Percentiles rank a stretch among this genome's conserved stretches.
Evolutionary conservation across 2,888 invertebrate species (phyloP).

Genomic region (Plutella xylostella): DNA sequence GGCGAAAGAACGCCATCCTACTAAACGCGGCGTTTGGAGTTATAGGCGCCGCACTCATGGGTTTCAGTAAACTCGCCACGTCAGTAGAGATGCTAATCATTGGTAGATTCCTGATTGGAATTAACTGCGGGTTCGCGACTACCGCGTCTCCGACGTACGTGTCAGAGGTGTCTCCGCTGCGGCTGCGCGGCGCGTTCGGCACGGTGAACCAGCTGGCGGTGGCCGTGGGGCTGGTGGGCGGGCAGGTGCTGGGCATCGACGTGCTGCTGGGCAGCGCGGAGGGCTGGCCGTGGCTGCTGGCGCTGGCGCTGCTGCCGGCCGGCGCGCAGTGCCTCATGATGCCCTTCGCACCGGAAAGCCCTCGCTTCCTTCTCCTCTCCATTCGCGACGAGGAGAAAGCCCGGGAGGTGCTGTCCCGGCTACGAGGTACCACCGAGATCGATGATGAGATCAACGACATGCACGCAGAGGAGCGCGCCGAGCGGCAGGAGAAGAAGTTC

Average conservation of each 20-base stretch:
- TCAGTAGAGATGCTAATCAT: conserved; percentile 79
- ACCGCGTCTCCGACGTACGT: conserved; percentile 64
- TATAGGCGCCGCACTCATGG: conserved; percentile 75
- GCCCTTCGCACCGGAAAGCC: conserved; percentile 55
- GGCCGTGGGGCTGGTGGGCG: conserved; percentile 50
- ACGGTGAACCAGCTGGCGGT: conserved; percentile 64
- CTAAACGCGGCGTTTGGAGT: conserved; percentile 75
- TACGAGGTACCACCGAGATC: conserved; percentile 48
- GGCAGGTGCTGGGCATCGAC: conserved; percentile 59
- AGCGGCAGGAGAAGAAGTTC: conserved; percentile 50
- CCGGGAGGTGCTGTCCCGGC: conserved; percentile 37
- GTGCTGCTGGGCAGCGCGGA: conserved; percentile 51
- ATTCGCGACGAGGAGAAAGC: conserved; percentile 50
- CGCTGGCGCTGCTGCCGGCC: conserved; percentile 50
- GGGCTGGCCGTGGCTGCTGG: conserved; percentile 62
- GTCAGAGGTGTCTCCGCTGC: conserved; percentile 56
- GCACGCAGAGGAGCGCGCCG: conserved; percentile 56
- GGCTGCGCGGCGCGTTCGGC: conserved; percentile 56
- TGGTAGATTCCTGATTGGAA: conserved; percentile 79
- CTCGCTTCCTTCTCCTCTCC: conserved; percentile 50
- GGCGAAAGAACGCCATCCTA: conserved; percentile 75
- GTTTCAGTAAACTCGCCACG: conserved; percentile 70
- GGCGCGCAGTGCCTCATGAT: conserved; percentile 50
- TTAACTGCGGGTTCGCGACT: conserved; percentile 76
- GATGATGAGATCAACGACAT: conserved; percentile 61